Evolutionary conservation across 2,797 vertebrate genomes (phyloP).

Genomic region (Cottoperca gobio): DNA sequence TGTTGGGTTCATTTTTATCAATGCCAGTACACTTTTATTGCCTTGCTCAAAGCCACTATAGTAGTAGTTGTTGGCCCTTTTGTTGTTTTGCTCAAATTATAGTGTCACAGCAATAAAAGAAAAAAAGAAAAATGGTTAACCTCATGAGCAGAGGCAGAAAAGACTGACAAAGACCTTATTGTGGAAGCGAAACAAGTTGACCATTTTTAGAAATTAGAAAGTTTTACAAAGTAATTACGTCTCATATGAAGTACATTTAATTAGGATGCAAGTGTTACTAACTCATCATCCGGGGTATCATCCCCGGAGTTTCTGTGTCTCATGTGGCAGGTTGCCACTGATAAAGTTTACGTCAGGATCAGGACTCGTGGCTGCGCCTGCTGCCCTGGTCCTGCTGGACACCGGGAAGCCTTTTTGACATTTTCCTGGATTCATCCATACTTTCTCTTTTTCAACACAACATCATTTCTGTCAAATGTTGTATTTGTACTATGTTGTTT

Average conservation of each 20-base stretch:
- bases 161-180: neutral
- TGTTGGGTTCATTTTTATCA: neutral
- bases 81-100: conserved; percentile 14
- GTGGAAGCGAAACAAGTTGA: neutral
- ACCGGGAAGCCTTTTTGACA: too few species aligned
- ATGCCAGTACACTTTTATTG: neutral
- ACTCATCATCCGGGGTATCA: too few species aligned
- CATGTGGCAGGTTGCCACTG: too few species aligned
- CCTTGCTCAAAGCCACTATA: neutral
- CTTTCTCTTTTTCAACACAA: too few species aligned
- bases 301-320: too few species aligned
- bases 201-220: neutral
- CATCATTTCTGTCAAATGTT: too few species aligned
- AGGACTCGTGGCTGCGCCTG: too few species aligned
- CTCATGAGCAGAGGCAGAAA: conserved; percentile 5
- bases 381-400: too few species aligned
- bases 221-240: neutral
- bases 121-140: conserved; percentile 6
- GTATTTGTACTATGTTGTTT: too few species aligned
- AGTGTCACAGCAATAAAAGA: neutral
- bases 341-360: too few species aligned
- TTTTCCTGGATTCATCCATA: too few species aligned
- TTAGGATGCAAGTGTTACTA: neutral
- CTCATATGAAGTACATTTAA: neutral
- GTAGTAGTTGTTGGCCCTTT: neutral